Evolutionary conservation across 2,113 vertebrate genomes (phyloP).

Genomic region (Colistium nudipinnis): DNA sequence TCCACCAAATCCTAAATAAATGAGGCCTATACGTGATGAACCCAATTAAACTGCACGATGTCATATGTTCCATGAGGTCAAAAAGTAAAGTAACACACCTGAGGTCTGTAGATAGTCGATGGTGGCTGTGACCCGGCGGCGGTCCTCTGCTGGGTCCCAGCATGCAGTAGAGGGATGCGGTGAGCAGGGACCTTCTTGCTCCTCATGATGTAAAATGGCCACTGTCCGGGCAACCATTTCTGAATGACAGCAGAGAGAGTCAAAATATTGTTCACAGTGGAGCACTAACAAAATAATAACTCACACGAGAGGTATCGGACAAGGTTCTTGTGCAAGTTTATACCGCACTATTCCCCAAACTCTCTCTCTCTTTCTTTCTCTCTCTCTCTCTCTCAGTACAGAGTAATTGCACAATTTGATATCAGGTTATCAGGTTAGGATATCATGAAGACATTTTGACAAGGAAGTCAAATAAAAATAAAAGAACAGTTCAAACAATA

Average conservation of each 20-base stretch:
- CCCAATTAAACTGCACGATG: not conserved
- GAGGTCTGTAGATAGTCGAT: conserved; percentile 89
- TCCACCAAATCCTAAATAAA: not conserved
- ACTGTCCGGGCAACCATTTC: conserved; percentile 65
- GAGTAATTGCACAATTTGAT: too few species aligned
- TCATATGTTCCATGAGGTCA: not conserved
- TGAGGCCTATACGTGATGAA: not conserved
- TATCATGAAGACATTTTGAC: too few species aligned
- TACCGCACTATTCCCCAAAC: not conserved
- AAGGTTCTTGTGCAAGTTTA: not conserved
- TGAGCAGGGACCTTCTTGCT: conserved; percentile 38
- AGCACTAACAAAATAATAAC: not conserved
- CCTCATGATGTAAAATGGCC: conserved; percentile 50
- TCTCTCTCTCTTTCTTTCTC: too few species aligned
- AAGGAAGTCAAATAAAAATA: too few species aligned
- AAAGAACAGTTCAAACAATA: too few species aligned
- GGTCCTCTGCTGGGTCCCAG: conserved; percentile 86
- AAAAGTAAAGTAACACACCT: conserved; percentile 51
- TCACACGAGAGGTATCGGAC: not conserved
- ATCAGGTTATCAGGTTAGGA: too few species aligned
- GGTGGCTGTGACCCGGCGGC: conserved; percentile 88
- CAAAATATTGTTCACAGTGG: not conserved
- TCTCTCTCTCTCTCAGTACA: too few species aligned
- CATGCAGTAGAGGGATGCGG: conserved; percentile 38
- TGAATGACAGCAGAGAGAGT: conserved; percentile 29